These are phyloP conservation scores for Lemur catta DNA, from an alignment of 2,797 vertebrate species.

Conservation along the genomic window DNA sequence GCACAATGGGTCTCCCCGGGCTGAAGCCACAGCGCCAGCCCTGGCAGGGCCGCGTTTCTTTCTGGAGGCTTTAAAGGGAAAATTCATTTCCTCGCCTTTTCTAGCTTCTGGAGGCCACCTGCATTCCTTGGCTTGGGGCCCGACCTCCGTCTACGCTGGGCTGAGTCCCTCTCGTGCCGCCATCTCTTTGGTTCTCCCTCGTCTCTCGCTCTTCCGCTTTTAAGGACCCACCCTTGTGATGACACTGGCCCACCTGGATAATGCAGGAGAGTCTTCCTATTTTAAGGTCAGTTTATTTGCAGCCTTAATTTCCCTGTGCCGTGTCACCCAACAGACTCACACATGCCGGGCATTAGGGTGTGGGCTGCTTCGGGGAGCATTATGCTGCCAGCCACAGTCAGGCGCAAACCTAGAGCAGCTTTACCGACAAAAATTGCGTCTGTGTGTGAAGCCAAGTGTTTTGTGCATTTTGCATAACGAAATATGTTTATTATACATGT, in stretches of 20 bases:
- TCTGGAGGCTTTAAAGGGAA: background rate
- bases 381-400: background rate
- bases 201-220: background rate
- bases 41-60: background rate
- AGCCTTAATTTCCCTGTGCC: background rate
- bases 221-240: background rate
- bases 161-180: accelerated
- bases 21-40: background rate
- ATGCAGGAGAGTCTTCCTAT: background rate
- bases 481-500: background rate
- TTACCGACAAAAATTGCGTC: background rate
- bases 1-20: background rate
- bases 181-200: background rate
- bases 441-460: background rate
- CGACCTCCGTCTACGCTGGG: accelerated
- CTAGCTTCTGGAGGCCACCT: background rate
- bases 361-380: accelerated
- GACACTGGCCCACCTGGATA: no score
- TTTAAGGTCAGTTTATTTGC: background rate
- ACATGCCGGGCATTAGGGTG: background rate
- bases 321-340: accelerated
- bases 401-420: background rate
- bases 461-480: background rate
- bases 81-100: background rate
- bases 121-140: background rate